Conservation (phyloP, 2,888 invertebrate species). For the Hybos culiciformis region DNA sequence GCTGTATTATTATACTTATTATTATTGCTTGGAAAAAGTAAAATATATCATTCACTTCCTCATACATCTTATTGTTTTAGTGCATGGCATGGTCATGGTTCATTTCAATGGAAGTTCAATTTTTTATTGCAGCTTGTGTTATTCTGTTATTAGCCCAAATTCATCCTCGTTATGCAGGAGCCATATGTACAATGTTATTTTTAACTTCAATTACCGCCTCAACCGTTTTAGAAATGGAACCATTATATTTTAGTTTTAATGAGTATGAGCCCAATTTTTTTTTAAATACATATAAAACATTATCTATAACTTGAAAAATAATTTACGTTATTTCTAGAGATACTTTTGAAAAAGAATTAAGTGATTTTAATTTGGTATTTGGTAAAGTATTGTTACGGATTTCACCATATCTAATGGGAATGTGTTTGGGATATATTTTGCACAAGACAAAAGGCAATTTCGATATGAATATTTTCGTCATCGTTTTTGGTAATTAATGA, state of each 20-base stretch:
- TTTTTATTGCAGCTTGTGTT: slow-evolving; percentile 54
- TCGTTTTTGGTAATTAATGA: slow-evolving; percentile 18
- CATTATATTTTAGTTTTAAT: neutral
- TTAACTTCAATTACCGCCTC: slow-evolving; percentile 39
- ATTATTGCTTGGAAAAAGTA: neutral
- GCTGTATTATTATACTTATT: neutral
- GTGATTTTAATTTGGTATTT: slow-evolving; percentile 50
- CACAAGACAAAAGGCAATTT: slow-evolving; percentile 45
- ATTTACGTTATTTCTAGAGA: slow-evolving; percentile 5
- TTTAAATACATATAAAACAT: slow-evolving; percentile 2
- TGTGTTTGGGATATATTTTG: slow-evolving; percentile 57
- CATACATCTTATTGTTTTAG: slow-evolving; percentile 37
- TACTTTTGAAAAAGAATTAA: slow-evolving; percentile 38
- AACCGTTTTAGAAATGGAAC: slow-evolving; percentile 29
- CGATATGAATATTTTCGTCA: slow-evolving; percentile 18
- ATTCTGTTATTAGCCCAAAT: slow-evolving; percentile 46
- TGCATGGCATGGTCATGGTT: slow-evolving; percentile 76
- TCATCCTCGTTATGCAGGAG: slow-evolving; percentile 24
- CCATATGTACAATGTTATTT: slow-evolving; percentile 31
- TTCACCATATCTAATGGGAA: slow-evolving; percentile 59
- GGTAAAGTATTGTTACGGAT: slow-evolving; percentile 62
- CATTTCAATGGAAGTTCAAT: slow-evolving; percentile 59
- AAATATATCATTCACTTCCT: too few relatives aligned
- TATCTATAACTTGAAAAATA: neutral
- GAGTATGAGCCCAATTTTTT: neutral